Evolutionary conservation across 2,888 invertebrate genomes (phyloP).

Genomic region (Nezara viridula): DNA sequence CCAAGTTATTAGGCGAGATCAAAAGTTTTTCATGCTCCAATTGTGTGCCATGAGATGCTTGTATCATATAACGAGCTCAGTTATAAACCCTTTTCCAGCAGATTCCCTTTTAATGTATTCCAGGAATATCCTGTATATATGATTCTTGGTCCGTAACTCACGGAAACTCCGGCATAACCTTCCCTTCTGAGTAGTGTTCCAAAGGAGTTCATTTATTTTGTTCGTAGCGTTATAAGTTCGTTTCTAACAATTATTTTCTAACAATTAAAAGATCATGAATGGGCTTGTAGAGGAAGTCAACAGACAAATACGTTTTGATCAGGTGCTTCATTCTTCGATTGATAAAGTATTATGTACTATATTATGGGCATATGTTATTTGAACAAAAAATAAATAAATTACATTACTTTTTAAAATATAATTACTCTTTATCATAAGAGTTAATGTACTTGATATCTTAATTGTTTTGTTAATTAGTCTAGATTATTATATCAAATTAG

Average conservation of each 20-base stretch:
- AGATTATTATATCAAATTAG: not conserved
- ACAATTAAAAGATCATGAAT: too few species aligned
- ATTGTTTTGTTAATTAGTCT: not conserved
- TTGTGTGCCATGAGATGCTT: not conserved
- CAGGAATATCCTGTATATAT: not conserved
- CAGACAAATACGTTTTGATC: slow-evolving; percentile 76
- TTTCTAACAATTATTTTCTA: too few species aligned
- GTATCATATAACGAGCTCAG: not conserved
- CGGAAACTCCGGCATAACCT: not conserved
- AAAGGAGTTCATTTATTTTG: too few species aligned
- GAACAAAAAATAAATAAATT: not conserved
- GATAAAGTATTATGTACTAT: slow-evolving; percentile 63
- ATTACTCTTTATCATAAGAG: not conserved
- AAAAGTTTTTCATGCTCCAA: not conserved
- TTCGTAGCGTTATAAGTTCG: too few species aligned
- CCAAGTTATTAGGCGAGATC: not conserved
- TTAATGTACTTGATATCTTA: slow-evolving; percentile 7
- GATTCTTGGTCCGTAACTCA: not conserved
- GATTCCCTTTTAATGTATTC: not conserved
- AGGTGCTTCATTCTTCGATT: slow-evolving; percentile 66
- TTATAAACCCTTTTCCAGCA: not conserved
- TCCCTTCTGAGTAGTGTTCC: too few species aligned
- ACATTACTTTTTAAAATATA: not conserved
- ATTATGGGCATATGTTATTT: not conserved
- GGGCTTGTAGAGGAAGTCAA: slow-evolving; percentile 86